These are phyloP conservation scores for Brachyalestes nurse DNA, from an alignment of 2,797 vertebrate species.

Conservation along the genomic window DNA sequence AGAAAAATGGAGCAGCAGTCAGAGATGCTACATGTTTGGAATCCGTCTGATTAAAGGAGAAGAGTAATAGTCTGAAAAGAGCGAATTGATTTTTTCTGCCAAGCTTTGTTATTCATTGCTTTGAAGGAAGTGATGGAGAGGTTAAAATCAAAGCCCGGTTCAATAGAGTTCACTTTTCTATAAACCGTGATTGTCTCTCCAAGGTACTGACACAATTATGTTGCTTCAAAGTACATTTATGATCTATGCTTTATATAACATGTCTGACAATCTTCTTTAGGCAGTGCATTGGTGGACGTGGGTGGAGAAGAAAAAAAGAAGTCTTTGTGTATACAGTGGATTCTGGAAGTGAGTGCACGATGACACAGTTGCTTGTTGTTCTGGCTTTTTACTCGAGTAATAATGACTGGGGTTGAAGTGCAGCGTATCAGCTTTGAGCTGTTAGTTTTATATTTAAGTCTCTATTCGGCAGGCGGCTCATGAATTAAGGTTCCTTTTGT, in stretches of 20 bases:
- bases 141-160: slow-evolving; percentile 25
- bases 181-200: background rate
- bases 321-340: background rate
- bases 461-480: background rate
- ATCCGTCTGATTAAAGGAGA: slow-evolving; percentile 24
- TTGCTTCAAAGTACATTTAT: background rate
- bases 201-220: background rate
- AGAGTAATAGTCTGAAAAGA: background rate
- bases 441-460: background rate
- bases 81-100: background rate
- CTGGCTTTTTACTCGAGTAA: background rate
- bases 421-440: background rate
- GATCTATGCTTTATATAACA: slow-evolving; percentile 2
- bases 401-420: background rate
- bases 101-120: background rate
- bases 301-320: background rate
- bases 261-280: background rate
- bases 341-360: background rate
- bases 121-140: slow-evolving; percentile 16
- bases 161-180: background rate
- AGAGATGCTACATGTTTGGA: background rate
- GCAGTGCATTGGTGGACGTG: no score
- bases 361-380: background rate
- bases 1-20: background rate
- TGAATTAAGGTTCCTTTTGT: background rate